phyloP scores from a whole-genome alignment of 2,797 vertebrate genomes.

The Martes flavigula region DNA sequence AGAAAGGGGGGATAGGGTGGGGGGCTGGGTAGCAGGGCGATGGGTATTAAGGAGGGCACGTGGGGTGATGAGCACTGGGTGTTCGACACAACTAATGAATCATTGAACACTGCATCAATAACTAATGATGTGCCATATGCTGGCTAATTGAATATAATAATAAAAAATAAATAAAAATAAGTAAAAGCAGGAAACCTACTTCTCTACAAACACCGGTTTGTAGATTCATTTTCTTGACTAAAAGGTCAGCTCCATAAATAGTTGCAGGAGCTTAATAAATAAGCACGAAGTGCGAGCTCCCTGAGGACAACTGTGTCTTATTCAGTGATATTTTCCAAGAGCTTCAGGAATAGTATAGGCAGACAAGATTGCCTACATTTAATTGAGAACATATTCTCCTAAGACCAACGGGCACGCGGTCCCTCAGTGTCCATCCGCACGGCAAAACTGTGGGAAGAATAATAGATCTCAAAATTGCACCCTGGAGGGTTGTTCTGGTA shows the following conservation, averaged over 20 bases:
- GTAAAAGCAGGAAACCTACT: not conserved
- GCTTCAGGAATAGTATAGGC: not conserved
- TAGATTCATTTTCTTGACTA: not conserved
- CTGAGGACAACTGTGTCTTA: not conserved
- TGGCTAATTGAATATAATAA: no score
- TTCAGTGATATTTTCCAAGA: not conserved
- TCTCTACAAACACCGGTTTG: not conserved
- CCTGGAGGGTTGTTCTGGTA: not conserved
- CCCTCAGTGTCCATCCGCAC: not conserved
- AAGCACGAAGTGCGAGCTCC: not conserved
- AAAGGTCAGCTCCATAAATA: conserved; percentile 24
- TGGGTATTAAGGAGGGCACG: no score
- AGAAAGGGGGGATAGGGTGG: no score
- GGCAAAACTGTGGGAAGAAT: not conserved
- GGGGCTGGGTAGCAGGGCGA: no score
- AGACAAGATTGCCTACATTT: not conserved
- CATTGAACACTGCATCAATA: no score
- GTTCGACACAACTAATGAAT: no score
- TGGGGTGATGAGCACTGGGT: no score
- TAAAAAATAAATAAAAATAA: no score
- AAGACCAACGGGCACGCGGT: not conserved
- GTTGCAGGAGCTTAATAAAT: not conserved
- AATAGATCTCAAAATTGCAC: not conserved
- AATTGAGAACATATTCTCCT: not conserved
- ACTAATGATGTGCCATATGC: no score